These are phyloP conservation scores for Arctocebus calabarensis DNA, from an alignment of 2,797 vertebrate genomes.

Conservation along the genomic window DNA sequence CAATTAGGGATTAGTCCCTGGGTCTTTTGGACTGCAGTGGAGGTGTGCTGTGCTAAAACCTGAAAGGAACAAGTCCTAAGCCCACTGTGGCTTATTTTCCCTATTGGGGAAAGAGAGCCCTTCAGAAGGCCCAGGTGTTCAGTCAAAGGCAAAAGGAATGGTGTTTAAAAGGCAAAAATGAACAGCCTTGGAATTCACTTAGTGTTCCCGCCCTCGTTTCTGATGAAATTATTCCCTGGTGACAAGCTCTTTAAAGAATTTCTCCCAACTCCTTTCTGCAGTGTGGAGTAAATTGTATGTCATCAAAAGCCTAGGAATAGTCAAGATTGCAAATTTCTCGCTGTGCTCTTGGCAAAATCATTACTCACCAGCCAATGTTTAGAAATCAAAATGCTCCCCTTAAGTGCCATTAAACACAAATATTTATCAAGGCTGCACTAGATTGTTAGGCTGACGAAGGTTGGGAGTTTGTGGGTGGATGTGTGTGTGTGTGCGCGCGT, in stretches of 20 bases:
- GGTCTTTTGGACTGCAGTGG: not conserved
- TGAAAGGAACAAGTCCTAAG: not conserved
- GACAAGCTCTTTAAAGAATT: slow-evolving; percentile 70
- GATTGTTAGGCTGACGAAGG: slow-evolving; percentile 24
- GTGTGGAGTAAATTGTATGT: slow-evolving; percentile 74
- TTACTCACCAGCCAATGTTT: slow-evolving; percentile 79
- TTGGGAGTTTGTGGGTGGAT: slow-evolving; percentile 22
- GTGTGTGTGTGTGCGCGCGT: not conserved
- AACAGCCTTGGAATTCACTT: slow-evolving; percentile 49
- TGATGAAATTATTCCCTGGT: slow-evolving; percentile 53
- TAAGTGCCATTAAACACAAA: slow-evolving; percentile 79
- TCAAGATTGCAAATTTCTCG: slow-evolving; percentile 74
- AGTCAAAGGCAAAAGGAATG: not conserved
- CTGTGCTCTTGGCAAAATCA: slow-evolving; percentile 76
- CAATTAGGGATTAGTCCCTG: not conserved
- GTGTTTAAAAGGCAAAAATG: slow-evolving; percentile 45
- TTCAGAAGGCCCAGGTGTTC: not conserved
- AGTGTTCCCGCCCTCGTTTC: slow-evolving; percentile 1
- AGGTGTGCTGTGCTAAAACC: not conserved
- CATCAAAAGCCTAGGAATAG: slow-evolving; percentile 77
- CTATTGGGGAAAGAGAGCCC: not conserved
- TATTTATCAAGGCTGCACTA: slow-evolving; percentile 70
- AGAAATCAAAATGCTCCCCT: slow-evolving; percentile 75
- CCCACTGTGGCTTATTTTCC: not conserved
- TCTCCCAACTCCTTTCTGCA: slow-evolving; percentile 62